Evolutionary conservation across 92 coral and sea anemone species (phyloP).

Genomic region (Zoanthus gigantus): DNA sequence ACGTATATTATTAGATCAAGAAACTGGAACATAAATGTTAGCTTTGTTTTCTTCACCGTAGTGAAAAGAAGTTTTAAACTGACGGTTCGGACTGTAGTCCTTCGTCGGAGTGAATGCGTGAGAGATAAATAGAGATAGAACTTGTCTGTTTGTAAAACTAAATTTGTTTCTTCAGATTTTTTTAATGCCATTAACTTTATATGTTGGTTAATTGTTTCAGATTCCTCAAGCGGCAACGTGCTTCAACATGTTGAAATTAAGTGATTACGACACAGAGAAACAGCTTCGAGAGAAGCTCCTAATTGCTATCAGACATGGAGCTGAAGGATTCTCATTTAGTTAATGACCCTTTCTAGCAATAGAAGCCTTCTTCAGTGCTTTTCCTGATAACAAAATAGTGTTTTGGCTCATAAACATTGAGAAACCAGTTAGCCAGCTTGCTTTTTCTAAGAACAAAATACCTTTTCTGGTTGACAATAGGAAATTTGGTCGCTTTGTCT

Average conservation of each 20-base stretch:
- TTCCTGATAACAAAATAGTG: background rate
- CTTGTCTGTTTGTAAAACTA: too few species aligned
- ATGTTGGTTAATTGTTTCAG: slow-evolving; percentile 46
- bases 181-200: background rate
- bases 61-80: too few species aligned
- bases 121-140: too few species aligned
- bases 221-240: slow-evolving; percentile 95
- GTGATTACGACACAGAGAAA: slow-evolving; percentile 85
- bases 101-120: too few species aligned
- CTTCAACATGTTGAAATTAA: slow-evolving; percentile 83
- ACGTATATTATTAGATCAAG: too few species aligned
- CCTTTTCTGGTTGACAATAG: too few species aligned
- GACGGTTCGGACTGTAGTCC: too few species aligned
- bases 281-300: slow-evolving; percentile 87
- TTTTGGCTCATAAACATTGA: background rate
- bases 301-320: slow-evolving; percentile 94
- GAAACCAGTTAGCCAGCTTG: background rate
- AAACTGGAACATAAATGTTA: too few species aligned
- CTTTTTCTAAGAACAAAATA: too few species aligned
- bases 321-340: slow-evolving; percentile 93
- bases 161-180: background rate
- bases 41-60: too few species aligned
- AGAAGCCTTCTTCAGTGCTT: background rate
- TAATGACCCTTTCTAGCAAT: background rate
- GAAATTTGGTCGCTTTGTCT: too few species aligned